These are phyloP conservation scores for Patella pellucida DNA, from an alignment of 2,888 invertebrate genomes.

Conservation along the genomic window DNA sequence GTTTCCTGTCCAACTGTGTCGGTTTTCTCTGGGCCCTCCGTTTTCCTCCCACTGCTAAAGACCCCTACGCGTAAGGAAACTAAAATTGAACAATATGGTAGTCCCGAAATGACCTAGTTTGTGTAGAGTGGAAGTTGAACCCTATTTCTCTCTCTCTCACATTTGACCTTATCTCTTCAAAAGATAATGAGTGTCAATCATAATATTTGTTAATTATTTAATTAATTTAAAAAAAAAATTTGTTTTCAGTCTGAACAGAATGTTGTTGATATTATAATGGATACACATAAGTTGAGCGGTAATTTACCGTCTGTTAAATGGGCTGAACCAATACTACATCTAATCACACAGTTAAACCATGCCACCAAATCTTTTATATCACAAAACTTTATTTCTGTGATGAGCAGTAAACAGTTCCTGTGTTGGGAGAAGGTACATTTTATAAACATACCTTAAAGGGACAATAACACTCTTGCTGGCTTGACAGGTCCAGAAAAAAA, in stretches of 20 bases:
- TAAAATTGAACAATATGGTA: no score
- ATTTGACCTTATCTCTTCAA: no score
- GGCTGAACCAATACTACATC: conserved; percentile 84
- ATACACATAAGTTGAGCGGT: conserved; percentile 85
- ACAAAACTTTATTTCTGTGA: conserved; percentile 82
- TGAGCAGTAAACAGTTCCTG: conserved; percentile 79
- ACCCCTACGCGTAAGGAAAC: no score
- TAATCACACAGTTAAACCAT: conserved; percentile 85
- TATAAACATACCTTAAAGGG: no score
- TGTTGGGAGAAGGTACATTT: conserved; percentile 75
- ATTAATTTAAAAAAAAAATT: background rate
- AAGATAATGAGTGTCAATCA: background rate
- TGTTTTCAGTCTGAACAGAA: conserved; percentile 79
- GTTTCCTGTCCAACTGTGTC: no score
- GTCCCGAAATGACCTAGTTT: no score
- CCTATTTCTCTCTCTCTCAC: no score
- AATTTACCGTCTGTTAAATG: conserved; percentile 85
- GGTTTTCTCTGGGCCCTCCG: no score
- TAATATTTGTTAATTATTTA: background rate
- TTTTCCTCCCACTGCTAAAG: no score
- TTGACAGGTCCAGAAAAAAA: no score
- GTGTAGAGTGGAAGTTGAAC: no score
- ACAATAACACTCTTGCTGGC: no score
- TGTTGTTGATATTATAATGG: conserved; percentile 85
- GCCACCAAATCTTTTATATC: conserved; percentile 85